phyloP scores from a whole-genome alignment of 2,888 invertebrate genomes.

The Caenorhabditis doughertyi region DNA sequence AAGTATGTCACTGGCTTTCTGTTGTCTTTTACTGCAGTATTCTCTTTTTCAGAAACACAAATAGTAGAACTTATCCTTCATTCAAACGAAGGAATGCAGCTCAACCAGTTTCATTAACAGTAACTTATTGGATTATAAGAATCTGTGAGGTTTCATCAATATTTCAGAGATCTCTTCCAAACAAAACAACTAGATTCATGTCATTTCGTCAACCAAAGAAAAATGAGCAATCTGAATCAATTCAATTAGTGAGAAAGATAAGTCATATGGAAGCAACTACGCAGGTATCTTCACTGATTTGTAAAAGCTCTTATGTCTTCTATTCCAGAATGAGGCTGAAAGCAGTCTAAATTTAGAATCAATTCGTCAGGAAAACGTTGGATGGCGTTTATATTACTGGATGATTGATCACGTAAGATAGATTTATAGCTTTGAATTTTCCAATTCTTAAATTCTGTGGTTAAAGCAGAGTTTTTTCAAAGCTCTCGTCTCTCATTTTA shows the following conservation, averaged over 20 bases:
- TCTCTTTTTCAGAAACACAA: constrained; percentile 18
- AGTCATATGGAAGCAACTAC: constrained; percentile 51
- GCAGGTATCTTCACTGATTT: background rate
- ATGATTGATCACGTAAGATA: constrained; percentile 74
- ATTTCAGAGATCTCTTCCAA: constrained; percentile 44
- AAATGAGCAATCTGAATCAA: constrained; percentile 26
- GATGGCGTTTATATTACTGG: constrained; percentile 76
- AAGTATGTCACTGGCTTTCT: constrained; percentile 60
- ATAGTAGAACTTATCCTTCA: constrained; percentile 24
- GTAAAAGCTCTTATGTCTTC: background rate
- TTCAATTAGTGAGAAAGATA: constrained; percentile 57
- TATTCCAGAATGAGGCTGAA: constrained; percentile 18
- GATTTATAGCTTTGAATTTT: too few relatives aligned
- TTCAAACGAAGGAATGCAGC: constrained; percentile 43
- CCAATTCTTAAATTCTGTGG: too few relatives aligned
- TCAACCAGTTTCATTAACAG: constrained; percentile 30
- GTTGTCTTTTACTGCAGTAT: background rate
- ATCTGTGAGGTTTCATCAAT: too few relatives aligned
- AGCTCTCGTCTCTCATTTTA: background rate
- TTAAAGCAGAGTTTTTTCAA: background rate
- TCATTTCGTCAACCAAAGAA: constrained; percentile 51
- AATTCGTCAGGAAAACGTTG: constrained; percentile 74
- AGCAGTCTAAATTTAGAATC: constrained; percentile 65
- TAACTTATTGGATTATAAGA: background rate
- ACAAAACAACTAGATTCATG: constrained; percentile 54